Percentiles rank a stretch among this genome's conserved stretches.
These are phyloP conservation scores for Falco novaeseelandiae DNA, from an alignment of 2,797 vertebrate species.

Conservation along the genomic window DNA sequence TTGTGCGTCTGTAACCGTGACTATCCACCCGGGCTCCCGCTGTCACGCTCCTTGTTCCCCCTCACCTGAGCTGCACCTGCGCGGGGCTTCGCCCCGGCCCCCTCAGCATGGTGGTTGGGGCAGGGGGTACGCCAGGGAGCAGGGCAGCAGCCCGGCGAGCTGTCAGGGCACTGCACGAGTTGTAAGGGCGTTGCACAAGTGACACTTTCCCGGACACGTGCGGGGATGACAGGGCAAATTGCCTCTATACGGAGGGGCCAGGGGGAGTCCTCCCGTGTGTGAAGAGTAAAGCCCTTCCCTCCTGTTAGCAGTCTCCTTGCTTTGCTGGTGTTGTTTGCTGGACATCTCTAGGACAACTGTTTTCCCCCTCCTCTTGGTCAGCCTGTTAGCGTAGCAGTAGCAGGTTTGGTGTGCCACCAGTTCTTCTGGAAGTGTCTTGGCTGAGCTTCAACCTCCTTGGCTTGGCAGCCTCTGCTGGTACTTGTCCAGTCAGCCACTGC, in stretches of 20 bases:
- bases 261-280: neutral
- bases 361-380: neutral
- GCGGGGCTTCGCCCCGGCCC: accelerated
- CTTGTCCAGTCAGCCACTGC: neutral
- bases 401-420: neutral
- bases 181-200: neutral
- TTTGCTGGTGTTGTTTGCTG: neutral
- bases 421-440: neutral
- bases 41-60: neutral
- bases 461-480: accelerated
- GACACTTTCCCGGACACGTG: neutral
- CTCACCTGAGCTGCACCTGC: neutral
- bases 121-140: neutral
- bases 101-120: accelerated
- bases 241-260: neutral
- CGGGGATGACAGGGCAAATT: neutral
- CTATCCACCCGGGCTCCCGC: neutral
- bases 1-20: neutral
- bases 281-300: neutral
- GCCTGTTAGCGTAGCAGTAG: neutral
- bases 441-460: neutral
- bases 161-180: neutral
- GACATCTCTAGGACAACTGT: accelerated
- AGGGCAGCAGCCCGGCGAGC: accelerated
- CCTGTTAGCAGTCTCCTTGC: neutral